These are phyloP conservation scores for Physella acuta DNA, from an alignment of 1,140 invertebrate genomes.

Conservation along the genomic window DNA sequence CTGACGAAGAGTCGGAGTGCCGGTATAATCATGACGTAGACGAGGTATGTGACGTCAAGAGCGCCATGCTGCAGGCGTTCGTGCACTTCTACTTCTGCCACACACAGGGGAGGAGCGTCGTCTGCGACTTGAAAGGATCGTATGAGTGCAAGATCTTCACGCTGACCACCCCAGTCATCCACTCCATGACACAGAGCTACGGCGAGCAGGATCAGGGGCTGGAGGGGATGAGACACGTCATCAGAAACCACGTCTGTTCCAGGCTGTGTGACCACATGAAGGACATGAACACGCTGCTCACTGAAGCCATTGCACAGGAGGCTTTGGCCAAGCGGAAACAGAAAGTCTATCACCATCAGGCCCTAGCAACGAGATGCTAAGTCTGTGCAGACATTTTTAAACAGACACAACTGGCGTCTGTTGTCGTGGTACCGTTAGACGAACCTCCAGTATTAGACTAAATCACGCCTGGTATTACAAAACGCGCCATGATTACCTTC, in stretches of 20 bases:
- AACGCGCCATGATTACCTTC: no score
- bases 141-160: not conserved
- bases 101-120: not conserved
- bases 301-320: not conserved
- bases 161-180: constrained; percentile 7
- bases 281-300: not conserved
- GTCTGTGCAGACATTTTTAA: not conserved
- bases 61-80: not conserved
- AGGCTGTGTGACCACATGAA: not conserved
- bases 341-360: not conserved
- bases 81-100: not conserved
- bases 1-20: not conserved
- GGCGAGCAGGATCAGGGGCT: not conserved
- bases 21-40: not conserved
- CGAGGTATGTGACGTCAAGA: not conserved
- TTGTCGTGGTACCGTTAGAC: not conserved
- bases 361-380: not conserved
- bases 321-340: not conserved
- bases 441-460: not conserved
- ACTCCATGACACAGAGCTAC: not conserved
- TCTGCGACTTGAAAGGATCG: not conserved
- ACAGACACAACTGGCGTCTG: not conserved
- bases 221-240: not conserved
- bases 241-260: not conserved
- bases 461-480: not conserved